phyloP scores from a whole-genome alignment of 1,140 invertebrate species.

The Brachionus sp. region DNA sequence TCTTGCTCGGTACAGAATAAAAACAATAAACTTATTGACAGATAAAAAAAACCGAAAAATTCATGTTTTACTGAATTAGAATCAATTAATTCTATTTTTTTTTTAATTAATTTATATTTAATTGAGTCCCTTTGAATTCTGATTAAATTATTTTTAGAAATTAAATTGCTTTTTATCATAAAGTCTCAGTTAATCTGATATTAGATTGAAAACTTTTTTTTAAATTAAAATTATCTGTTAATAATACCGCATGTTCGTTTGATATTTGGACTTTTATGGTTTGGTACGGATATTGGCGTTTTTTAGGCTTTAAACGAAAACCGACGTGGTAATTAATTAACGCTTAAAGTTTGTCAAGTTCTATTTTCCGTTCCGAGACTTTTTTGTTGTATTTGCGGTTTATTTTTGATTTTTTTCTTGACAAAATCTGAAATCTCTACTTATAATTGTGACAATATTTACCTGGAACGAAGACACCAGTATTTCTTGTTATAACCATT shows the following conservation, averaged over 20 bases:
- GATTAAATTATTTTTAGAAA: neutral
- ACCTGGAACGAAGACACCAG: neutral
- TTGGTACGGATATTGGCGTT: neutral
- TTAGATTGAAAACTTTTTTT: neutral
- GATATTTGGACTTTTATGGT: neutral
- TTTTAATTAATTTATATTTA: neutral
- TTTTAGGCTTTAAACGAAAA: neutral
- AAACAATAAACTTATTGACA: neutral
- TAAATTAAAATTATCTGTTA: neutral
- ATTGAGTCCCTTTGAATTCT: neutral
- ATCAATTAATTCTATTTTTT: neutral
- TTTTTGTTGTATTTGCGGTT: neutral
- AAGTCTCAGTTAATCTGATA: neutral
- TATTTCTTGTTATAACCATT: neutral
- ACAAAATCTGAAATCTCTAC: neutral
- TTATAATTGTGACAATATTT: neutral
- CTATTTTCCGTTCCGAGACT: neutral
- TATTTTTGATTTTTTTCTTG: neutral
- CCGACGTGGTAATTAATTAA: neutral
- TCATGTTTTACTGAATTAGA: neutral
- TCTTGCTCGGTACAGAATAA: too few species aligned
- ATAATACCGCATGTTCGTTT: neutral
- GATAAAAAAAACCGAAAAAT: neutral
- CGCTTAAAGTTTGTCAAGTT: neutral
- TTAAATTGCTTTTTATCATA: neutral